Base-by-base conservation (phyloP, 2,113 vertebrate genomes). In the Pygathrix nemaeus region DNA sequence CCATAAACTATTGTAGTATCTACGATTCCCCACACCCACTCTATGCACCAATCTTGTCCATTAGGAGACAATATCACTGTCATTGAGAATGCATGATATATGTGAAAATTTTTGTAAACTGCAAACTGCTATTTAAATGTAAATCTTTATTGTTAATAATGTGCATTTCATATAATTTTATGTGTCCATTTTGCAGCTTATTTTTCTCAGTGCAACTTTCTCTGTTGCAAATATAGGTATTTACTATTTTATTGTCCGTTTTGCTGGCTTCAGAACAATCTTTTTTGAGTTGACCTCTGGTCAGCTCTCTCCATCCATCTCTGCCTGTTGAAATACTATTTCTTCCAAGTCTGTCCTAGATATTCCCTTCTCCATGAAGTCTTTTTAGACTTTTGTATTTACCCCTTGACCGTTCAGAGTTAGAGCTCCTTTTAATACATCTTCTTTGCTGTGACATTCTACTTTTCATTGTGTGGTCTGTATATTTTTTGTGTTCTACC, bases 61-160 rank as follows among this genome's bases (percentile, higher is more conserved):
- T 11, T 72, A 27, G 30, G 64, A 32, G 32, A 87, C 81, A 78
- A 8, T 86, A 32, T 78, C n/a, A 61, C 18, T 21, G 17, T 14
- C 12, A 12, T 66, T 95, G 57, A 78, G 45, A 81, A 45, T 68
- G 59, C 59, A 40, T 32, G 45, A 20, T 72, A 64, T 55, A 64
- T 64, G 61, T 64, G 61, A 61, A 61, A 90, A 66, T n/a, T 38
- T 89, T 90, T 93, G 11, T 79, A 88, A 86, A 82, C 27, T 95
- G 45, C 48, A 87, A 59, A 93, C 17, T 87, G 76, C 59, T 93
- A 32, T 90, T 87, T 70, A 96, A 59, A 64, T 93, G 17, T 87
- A 70, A 95, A 89, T 23, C 48, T 90, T 81, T 86, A 68, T 68
- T 96, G 72, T 68, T 88, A 86, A 94, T 87, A 88, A 73, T 87